A percentile compares a stretch with the other conserved stretches of the same genome.
phyloP scores from a whole-genome alignment of 2,113 vertebrate genomes.

The Casuarius casuarius region DNA sequence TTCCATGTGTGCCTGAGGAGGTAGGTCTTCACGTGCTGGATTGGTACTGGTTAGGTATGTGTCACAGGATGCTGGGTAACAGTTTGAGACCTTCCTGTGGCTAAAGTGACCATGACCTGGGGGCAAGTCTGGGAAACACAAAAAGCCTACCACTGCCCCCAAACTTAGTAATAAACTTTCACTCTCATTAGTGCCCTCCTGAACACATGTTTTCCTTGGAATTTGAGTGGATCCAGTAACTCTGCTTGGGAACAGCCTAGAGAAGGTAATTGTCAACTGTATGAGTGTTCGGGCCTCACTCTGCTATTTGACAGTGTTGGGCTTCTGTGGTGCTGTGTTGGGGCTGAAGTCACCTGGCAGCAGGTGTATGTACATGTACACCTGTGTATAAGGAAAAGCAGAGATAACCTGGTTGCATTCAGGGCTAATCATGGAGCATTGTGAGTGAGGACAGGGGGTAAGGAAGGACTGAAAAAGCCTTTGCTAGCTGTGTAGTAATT shows the following conservation, averaged over 20 bases:
- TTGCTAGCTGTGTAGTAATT: background rate
- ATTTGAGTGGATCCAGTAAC: background rate
- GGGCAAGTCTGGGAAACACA: background rate
- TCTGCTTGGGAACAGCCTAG: background rate
- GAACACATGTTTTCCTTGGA: background rate
- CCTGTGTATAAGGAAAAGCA: background rate
- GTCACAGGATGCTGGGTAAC: background rate
- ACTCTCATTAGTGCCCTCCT: background rate
- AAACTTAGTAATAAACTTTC: background rate
- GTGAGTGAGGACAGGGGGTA: background rate
- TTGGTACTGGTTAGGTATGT: accelerated
- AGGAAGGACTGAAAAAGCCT: background rate
- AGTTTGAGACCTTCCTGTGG: background rate
- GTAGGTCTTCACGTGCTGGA: background rate
- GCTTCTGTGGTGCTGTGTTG: background rate
- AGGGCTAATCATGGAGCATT: background rate
- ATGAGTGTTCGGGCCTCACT: background rate
- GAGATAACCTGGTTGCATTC: background rate
- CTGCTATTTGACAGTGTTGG: background rate
- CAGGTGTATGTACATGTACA: background rate
- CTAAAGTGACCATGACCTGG: background rate
- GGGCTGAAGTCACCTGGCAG: background rate
- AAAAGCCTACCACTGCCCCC: background rate
- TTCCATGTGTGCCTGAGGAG: background rate
- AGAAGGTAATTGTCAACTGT: background rate